phyloP scores from a whole-genome alignment of 2,888 invertebrate genomes.

The Athalia cordata region DNA sequence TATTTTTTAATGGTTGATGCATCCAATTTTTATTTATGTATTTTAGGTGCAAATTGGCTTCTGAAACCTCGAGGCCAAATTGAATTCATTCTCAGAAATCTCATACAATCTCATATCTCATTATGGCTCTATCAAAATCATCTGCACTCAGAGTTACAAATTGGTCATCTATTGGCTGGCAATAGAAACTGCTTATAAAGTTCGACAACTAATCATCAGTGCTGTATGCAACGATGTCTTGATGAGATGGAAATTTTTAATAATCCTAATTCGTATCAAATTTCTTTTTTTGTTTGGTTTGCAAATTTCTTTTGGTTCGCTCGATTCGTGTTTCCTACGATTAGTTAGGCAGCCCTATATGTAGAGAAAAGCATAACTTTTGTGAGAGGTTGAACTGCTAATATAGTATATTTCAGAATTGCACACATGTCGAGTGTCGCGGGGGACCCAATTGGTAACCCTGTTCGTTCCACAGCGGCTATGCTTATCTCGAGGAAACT shows the following conservation, averaged over 20 bases:
- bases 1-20: background rate
- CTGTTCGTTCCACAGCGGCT: conserved; percentile 49
- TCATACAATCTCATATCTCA: conserved; percentile 16
- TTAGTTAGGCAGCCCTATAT: no score
- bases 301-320: no score
- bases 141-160: conserved; percentile 2
- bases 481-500: conserved; percentile 68
- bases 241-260: no score
- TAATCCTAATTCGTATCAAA: no score
- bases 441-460: conserved; percentile 55
- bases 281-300: no score
- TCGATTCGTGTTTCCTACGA: no score
- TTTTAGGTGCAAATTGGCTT: conserved; percentile 14
- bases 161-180: conserved; percentile 15
- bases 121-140: background rate
- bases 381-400: background rate
- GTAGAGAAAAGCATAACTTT: no score
- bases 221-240: no score
- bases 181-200: no score
- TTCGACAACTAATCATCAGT: no score
- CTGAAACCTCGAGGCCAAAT: conserved; percentile 21
- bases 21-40: background rate
- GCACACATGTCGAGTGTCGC: background rate
- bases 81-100: conserved; percentile 20
- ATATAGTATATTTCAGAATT: background rate